phyloP scores from a whole-genome alignment of 1,140 invertebrate species.

The Drosophila nebulosa region DNA sequence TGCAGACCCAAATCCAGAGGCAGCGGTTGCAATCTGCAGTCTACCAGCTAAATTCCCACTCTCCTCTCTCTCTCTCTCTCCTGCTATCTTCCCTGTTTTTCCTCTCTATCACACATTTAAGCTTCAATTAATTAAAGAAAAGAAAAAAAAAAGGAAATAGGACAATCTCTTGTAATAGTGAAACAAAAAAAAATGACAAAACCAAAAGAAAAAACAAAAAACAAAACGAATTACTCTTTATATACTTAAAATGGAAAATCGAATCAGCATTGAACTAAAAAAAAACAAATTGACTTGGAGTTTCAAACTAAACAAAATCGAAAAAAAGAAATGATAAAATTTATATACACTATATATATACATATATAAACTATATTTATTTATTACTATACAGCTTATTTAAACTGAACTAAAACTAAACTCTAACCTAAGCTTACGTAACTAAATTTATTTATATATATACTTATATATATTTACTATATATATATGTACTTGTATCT shows the following conservation, averaged over 20 bases:
- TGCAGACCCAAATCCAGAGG: slow-evolving; percentile 28
- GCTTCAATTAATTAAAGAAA: slow-evolving; percentile 4
- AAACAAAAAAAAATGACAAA: slow-evolving; percentile 30
- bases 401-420: not conserved
- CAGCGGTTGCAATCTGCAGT: slow-evolving; percentile 41
- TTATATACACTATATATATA: slow-evolving; percentile 32
- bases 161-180: slow-evolving; percentile 68
- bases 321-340: slow-evolving; percentile 10
- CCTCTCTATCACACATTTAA: slow-evolving; percentile 1
- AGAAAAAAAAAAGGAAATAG: slow-evolving; percentile 49
- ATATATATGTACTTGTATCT: not conserved
- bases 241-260: slow-evolving; percentile 44
- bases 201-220: too few species aligned
- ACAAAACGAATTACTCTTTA: slow-evolving; percentile 29
- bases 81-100: not conserved
- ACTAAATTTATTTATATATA: not conserved
- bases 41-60: slow-evolving; percentile 1
- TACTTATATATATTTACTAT: not conserved
- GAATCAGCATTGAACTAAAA: slow-evolving; percentile 43
- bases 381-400: not conserved
- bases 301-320: slow-evolving; percentile 59
- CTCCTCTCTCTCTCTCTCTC: not conserved
- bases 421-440: not conserved
- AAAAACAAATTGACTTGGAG: slow-evolving; percentile 47
- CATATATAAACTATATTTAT: slow-evolving; percentile 42